Evolutionary conservation across 2,113 vertebrate genomes (phyloP), one percentile per base, ranked within the genome.

Genomic region (Petaurus breviceps): DNA sequence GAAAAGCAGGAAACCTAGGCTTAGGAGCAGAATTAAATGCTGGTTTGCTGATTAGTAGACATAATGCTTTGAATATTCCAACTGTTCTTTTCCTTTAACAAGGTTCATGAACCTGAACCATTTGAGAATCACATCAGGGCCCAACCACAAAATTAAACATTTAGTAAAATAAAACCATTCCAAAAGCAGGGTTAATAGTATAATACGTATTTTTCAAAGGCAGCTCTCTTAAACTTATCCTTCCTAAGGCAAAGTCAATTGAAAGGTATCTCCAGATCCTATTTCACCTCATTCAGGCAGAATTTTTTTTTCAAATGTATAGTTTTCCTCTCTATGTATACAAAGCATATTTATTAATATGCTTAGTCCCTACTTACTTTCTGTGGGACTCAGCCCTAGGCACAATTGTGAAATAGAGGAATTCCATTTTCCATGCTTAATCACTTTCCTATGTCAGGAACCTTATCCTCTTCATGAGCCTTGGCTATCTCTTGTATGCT

Each of bases 181-280:
- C 16, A 93, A 50, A 61, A 91, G 43, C 0, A 11, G 22, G 50
- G 1, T 54, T 51, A 77, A 19, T 26, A 84, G 37, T 43, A 84
- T 84, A n/a, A 22, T 43, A 84, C 22, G n/a, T 37, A 43, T 92
- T 97, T 96, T 84, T 51, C 57, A 95, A 96, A 92, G 89, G 91
- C 26, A 52, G 23, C 19, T 53, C 95, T 77, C 55, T 93, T 43
- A 90, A 95, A 95, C 22, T 51, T 6, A 28, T 68, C 24, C 50
- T 50, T 92, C 22, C 14, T 55, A 92, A 3, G 12, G 31, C 52
- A 92, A 93, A 89, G 28, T 89, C 47, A 89, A 89, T 92, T 89
- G 92, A 92, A 92, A 92, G 92, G 31, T 2, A 43, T 43, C 37
- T 84, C 37, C 43, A n/a, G n/a, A 43, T 43, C n/a, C 68, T 43